A percentile compares a stretch with the other conserved stretches of the same genome.
These are phyloP conservation scores for Leptinotarsa rubiginosa DNA, from an alignment of 2,888 invertebrate genomes.

Conservation along the genomic window DNA sequence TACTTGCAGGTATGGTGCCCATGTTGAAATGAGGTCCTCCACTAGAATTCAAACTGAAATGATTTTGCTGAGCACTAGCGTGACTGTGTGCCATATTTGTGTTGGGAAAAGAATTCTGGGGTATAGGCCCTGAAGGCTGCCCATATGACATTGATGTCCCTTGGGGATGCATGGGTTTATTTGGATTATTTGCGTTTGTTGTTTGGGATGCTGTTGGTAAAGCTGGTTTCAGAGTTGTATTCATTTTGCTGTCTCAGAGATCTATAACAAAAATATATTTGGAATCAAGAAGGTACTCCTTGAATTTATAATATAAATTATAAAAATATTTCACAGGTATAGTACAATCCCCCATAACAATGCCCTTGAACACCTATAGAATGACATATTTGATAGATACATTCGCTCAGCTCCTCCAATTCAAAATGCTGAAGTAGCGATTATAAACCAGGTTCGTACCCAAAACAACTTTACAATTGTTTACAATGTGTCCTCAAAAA, in stretches of 20 bases:
- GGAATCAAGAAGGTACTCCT: not conserved
- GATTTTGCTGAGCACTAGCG: slow-evolving; percentile 55
- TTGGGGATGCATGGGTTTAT: slow-evolving; percentile 62
- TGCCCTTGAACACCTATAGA: slow-evolving; percentile 7
- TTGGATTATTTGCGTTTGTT: slow-evolving; percentile 55
- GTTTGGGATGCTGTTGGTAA: slow-evolving; percentile 68
- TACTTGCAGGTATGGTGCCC: slow-evolving; percentile 57
- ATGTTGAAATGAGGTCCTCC: slow-evolving; percentile 55
- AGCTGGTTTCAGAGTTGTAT: slow-evolving; percentile 74
- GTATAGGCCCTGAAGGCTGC: slow-evolving; percentile 58
- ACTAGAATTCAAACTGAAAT: slow-evolving; percentile 59
- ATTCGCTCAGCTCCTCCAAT: not conserved
- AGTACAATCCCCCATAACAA: not conserved
- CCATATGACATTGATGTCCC: slow-evolving; percentile 54
- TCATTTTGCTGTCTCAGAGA: slow-evolving; percentile 65
- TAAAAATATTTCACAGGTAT: not conserved
- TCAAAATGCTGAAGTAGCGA: not conserved
- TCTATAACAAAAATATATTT: slow-evolving; percentile 33
- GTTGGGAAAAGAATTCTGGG: slow-evolving; percentile 55
- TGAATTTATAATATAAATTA: not conserved
- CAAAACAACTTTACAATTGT: too few species aligned
- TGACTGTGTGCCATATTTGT: slow-evolving; percentile 54
- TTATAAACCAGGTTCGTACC: too few species aligned
- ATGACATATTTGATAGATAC: not conserved
- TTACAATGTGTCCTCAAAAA: slow-evolving; percentile 12